Evolutionary conservation across 2,113 vertebrate genomes (phyloP), one percentile per base, ranked within the genome.

Genomic region (Callorhinus ursinus): DNA sequence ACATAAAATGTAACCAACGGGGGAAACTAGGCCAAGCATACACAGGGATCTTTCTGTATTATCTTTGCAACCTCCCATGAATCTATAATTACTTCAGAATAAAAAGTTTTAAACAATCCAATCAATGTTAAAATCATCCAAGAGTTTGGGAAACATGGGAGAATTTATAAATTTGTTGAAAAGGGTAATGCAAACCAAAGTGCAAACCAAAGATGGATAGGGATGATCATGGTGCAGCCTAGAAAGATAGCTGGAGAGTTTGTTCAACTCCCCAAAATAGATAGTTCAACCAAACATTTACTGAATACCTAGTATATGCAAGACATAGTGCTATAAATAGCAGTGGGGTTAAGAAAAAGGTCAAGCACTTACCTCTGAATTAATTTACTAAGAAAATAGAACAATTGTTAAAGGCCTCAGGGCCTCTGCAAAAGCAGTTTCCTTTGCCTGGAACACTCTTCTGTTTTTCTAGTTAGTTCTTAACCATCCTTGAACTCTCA

Each of bases 71-170:
- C 46, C 94, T 97, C 14, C 39, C 10, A 8, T 77, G 81, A 88
- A 71, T 83, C 88, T 89, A 49, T 11, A 87, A 61, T 90, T 96
- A 95, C 39, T 92, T 88, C 61, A 93, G 93, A 94, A 79, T 67
- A 89, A 69, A 92, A 46, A 21, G 19, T 15, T 77, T 36, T 79
- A 24, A 53, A 95, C 87, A 87, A 90, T 63, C 33, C 21, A 86
- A 87, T 87, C 53, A 89, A 53, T 72, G 39, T 87, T 87, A 92
- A 96, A 96, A 88, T 42, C 76, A 96, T 33, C 33, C 67, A 84
- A 55, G 88, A 92, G 46, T 90, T 22, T 80, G 18, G 4, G 42
- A 94, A 90, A 85, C 59, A 92, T 28, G 15, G 13, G 14, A 82
- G 42, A 76, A 95, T 51, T 19, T 71, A 51, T 33, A 84, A 61